Percentiles rank a stretch among this genome's conserved stretches.
These are phyloP conservation scores for Lagorchestes hirsutus DNA, from an alignment of 2,797 vertebrate species.

Conservation along the genomic window DNA sequence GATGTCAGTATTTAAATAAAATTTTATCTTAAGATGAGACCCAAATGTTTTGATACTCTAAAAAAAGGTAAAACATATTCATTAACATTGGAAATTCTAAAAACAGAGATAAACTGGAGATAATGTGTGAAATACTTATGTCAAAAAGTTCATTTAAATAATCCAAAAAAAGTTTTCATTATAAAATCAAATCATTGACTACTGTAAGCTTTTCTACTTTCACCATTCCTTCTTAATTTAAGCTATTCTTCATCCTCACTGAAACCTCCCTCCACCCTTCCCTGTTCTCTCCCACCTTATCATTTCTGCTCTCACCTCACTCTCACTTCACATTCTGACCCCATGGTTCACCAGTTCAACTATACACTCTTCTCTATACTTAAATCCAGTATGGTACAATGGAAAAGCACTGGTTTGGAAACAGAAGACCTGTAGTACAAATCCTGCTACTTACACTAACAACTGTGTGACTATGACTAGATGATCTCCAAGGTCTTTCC, in stretches of 20 bases:
- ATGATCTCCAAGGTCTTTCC: neutral
- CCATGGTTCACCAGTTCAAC: neutral
- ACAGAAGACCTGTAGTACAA: neutral
- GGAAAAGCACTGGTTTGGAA: neutral
- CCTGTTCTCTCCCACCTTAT: neutral
- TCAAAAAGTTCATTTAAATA: neutral
- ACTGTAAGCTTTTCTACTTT: neutral
- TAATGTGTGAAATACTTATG: neutral
- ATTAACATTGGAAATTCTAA: neutral
- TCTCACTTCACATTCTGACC: neutral
- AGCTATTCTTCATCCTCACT: neutral
- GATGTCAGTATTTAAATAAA: neutral
- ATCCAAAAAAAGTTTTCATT: neutral
- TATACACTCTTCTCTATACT: neutral
- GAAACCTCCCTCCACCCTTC: neutral
- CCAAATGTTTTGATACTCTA: neutral
- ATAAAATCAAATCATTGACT: neutral
- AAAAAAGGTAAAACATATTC: neutral
- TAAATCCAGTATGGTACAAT: neutral
- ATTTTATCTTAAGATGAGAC: neutral
- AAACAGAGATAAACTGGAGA: neutral
- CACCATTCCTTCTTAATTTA: neutral
- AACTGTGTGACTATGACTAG: neutral
- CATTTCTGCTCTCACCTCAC: neutral
- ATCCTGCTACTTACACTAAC: neutral